A percentile compares a stretch with the other conserved stretches of the same genome.
Conservation (phyloP, 2,113 vertebrate genomes). For the Bos taurus region ARS-UCD2.0 NC_037328.1:157836001-157836500, state of each 20-base stretch:
- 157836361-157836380: background rate
- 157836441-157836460: background rate
- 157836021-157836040: background rate
- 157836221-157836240: background rate
- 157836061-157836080: background rate
- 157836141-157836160: background rate
- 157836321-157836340: background rate
- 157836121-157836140: background rate
- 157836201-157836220: background rate
- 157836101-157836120: background rate
- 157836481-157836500: background rate
- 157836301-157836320: background rate
- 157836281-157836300: background rate
- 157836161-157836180: background rate
- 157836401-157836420: background rate
- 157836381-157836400: background rate
- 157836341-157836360: background rate
- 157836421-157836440: background rate
- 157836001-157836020: background rate
- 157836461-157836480: background rate
- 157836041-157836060: background rate
- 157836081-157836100: background rate
- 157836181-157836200: background rate
- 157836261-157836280: background rate
- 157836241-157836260: background rate